Conservation (phyloP, 1,140 invertebrate species). For the Zophobas atratus region DNA sequence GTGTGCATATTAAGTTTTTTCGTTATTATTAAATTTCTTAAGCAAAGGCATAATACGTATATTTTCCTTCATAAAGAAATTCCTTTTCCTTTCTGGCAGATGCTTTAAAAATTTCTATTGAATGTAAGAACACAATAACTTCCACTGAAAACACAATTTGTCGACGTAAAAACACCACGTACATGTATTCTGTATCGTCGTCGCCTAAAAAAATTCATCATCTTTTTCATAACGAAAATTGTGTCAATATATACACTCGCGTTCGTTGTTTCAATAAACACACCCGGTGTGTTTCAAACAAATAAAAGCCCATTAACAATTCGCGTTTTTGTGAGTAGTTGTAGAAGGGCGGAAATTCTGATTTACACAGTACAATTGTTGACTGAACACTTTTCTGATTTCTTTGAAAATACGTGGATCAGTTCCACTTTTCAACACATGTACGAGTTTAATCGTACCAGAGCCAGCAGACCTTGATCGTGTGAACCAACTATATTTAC, state of each 20-base stretch:
- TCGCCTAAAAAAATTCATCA: constrained; percentile 20
- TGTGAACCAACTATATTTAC: too few species aligned
- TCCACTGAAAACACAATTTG: constrained; percentile 42
- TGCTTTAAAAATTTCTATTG: constrained; percentile 39
- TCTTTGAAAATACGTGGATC: too few species aligned
- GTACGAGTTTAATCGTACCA: too few species aligned
- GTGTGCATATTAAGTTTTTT: constrained; percentile 12
- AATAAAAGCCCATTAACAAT: neutral
- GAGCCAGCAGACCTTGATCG: too few species aligned
- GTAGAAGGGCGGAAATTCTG: too few species aligned
- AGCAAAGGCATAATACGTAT: constrained; percentile 43
- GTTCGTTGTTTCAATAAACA: constrained; percentile 19
- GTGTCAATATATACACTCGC: neutral
- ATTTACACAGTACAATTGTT: too few species aligned
- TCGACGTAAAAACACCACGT: constrained; percentile 36
- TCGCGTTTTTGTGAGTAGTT: neutral
- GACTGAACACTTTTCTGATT: too few species aligned
- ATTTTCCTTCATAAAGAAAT: constrained; percentile 42
- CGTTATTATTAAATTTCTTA: constrained; percentile 42
- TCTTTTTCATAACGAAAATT: constrained; percentile 30
- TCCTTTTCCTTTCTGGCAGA: constrained; percentile 35
- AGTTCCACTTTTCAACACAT: too few species aligned
- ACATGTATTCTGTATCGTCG: neutral
- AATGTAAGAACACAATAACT: constrained; percentile 43
- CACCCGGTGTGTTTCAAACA: neutral